phyloP scores from a whole-genome alignment of 2,113 vertebrate genomes.

The Indicator maculatus region DNA sequence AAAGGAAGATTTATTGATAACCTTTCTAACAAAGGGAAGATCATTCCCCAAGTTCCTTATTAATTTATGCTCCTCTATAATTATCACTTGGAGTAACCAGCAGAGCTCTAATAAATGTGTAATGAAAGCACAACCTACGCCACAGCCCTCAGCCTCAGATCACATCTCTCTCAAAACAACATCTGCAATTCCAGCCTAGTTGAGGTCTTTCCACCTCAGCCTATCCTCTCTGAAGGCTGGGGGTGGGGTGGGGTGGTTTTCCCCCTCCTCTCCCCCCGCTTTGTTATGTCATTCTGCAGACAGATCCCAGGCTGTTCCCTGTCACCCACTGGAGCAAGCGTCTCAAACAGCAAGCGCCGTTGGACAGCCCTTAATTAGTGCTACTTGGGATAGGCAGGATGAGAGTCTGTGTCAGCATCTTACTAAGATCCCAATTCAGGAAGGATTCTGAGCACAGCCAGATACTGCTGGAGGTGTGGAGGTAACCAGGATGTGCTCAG shows the following conservation, averaged over 20 bases:
- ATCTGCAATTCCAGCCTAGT: conserved; percentile 69
- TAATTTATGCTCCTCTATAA: conserved; percentile 66
- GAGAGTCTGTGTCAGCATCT: conserved; percentile 88
- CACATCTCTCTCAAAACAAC: conserved; percentile 69
- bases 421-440: conserved; percentile 39
- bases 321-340: conserved; percentile 86
- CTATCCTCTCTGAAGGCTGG: conserved; percentile 63
- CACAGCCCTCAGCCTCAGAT: conserved; percentile 78
- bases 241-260: accelerated
- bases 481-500: background rate
- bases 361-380: conserved; percentile 97
- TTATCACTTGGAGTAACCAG: conserved; percentile 51
- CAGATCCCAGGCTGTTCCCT: conserved; percentile 94
- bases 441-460: background rate
- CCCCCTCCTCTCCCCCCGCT: conserved; percentile 71
- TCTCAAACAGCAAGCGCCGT: conserved; percentile 87
- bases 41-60: conserved; percentile 43
- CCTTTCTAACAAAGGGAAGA: conserved; percentile 52
- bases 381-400: conserved; percentile 87
- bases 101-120: conserved; percentile 79
- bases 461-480: accelerated
- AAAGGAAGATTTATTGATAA: conserved; percentile 51
- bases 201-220: conserved; percentile 76
- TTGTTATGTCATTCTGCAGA: conserved; percentile 92
- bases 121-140: conserved; percentile 83